phyloP scores from a whole-genome alignment of 2,888 invertebrate genomes.

The Pseudolycoriella hygida region DNA sequence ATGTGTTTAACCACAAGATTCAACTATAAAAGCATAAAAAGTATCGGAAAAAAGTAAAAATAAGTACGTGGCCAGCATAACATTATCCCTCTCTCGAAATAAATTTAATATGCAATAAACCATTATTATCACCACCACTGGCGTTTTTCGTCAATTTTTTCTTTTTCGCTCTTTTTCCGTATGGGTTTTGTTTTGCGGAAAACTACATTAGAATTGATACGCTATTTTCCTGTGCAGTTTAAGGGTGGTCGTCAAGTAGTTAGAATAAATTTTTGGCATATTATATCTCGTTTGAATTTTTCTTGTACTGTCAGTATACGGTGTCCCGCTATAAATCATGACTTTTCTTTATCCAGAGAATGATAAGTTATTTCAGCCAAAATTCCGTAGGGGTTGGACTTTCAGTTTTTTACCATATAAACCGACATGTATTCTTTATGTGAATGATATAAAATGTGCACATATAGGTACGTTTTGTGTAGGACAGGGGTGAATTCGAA shows the following conservation, averaged over 20 bases:
- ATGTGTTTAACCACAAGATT: too few species aligned
- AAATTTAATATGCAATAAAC: constrained; percentile 1
- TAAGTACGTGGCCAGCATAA: neutral
- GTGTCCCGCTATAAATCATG: constrained; percentile 1
- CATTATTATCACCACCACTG: neutral
- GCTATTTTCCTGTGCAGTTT: neutral
- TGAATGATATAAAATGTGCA: too few species aligned
- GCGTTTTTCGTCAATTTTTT: neutral
- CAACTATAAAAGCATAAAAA: too few species aligned
- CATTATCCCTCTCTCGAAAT: constrained; percentile 1
- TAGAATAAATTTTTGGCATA: neutral
- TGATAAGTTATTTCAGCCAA: constrained; percentile 1
- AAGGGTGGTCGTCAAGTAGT: neutral
- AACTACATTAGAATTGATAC: constrained; percentile 1
- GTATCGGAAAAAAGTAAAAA: neutral
- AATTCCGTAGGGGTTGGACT: neutral
- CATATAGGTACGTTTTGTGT: too few species aligned
- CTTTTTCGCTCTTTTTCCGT: too few species aligned
- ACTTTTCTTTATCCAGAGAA: constrained; percentile 1
- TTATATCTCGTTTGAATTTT: neutral
- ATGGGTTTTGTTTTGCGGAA: neutral
- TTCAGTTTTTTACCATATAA: neutral
- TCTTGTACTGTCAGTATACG: neutral
- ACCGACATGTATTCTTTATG: neutral
- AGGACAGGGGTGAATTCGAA: constrained; percentile 1